Percentiles rank a stretch among this genome's conserved stretches.
These are phyloP conservation scores for Blera fallax DNA, from an alignment of 2,888 invertebrate species.

Conservation along the genomic window DNA sequence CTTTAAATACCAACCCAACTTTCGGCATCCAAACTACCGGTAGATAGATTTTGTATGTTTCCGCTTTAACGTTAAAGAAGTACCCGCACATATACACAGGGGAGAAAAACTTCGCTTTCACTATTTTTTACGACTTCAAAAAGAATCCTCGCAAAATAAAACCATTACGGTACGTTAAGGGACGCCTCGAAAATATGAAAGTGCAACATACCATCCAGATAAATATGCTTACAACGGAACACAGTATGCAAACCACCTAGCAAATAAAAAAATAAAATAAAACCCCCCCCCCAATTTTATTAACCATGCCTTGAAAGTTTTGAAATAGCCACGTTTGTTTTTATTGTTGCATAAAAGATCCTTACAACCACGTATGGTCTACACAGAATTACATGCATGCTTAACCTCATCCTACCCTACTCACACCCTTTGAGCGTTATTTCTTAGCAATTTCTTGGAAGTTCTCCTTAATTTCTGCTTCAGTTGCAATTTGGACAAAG, in stretches of 20 bases:
- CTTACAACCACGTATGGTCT: not conserved
- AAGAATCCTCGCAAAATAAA: not conserved
- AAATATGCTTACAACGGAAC: not conserved
- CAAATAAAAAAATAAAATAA: not conserved
- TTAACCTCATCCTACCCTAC: not conserved
- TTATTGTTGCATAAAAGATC: not conserved
- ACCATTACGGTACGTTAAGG: not conserved
- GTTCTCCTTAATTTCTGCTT: conserved; percentile 32
- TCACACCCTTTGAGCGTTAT: not conserved
- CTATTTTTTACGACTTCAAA: not conserved
- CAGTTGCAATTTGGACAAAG: conserved; percentile 85
- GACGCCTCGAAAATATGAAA: not conserved
- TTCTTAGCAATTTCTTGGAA: not conserved
- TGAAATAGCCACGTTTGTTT: not conserved
- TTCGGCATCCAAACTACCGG: too few relatives aligned
- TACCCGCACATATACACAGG: too few relatives aligned
- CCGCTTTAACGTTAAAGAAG: too few relatives aligned
- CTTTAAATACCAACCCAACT: too few relatives aligned
- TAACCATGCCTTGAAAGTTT: conserved; percentile 1
- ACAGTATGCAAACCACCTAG: not conserved
- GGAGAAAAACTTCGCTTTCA: too few relatives aligned
- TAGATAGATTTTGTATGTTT: too few relatives aligned
- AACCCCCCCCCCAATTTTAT: not conserved
- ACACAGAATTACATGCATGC: not conserved
- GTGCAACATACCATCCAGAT: not conserved